phyloP scores from a whole-genome alignment of 2,797 vertebrate species.

The Leuciscus waleckii region DNA sequence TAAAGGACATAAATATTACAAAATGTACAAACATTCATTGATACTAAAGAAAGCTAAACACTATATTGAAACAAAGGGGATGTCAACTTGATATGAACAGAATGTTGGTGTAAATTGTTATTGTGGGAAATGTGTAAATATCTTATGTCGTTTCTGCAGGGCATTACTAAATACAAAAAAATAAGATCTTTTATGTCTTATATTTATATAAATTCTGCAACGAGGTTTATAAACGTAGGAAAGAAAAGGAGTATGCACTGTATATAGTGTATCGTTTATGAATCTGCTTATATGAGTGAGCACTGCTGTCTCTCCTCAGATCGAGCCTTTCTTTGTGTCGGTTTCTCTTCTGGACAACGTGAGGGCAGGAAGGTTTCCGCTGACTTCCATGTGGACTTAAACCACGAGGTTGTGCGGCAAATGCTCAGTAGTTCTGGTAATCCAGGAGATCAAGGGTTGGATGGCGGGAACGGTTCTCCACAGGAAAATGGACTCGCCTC shows the following conservation, averaged over 20 bases:
- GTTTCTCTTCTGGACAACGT: slow-evolving; percentile 88
- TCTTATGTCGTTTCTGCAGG: neutral
- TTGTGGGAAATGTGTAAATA: neutral
- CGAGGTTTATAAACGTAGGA: neutral
- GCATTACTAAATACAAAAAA: neutral
- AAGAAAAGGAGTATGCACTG: neutral
- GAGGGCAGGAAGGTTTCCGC: slow-evolving; percentile 93
- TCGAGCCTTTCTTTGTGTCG: slow-evolving; percentile 95
- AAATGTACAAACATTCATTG: too few species aligned
- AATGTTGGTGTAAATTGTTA: neutral
- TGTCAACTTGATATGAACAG: neutral
- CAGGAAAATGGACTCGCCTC: slow-evolving; percentile 84
- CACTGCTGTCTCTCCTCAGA: slow-evolving; percentile 74
- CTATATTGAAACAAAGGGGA: neutral
- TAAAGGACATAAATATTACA: neutral
- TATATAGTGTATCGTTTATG: neutral
- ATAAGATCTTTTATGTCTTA: neutral
- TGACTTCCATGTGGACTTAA: slow-evolving; percentile 95
- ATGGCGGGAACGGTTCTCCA: slow-evolving; percentile 45
- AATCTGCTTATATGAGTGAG: neutral
- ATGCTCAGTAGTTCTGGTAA: slow-evolving; percentile 73
- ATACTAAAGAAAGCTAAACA: neutral
- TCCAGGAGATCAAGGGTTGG: slow-evolving; percentile 63
- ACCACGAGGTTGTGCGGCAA: slow-evolving; percentile 82
- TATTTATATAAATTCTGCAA: neutral